phyloP scores from a whole-genome alignment of 2,113 vertebrate species.

The Sebastes fasciatus region DNA sequence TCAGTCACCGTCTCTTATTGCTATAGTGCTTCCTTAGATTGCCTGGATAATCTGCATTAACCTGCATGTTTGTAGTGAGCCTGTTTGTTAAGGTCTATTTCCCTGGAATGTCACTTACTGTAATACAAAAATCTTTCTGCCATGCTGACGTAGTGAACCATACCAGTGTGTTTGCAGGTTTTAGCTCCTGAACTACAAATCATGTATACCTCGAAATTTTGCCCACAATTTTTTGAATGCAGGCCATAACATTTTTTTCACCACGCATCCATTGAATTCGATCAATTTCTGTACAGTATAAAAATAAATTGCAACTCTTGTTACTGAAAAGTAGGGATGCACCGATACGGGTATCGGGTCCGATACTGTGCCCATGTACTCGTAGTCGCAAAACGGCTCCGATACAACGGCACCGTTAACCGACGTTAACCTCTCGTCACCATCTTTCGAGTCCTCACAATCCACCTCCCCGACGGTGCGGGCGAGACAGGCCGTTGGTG shows the following conservation, averaged over 20 bases:
- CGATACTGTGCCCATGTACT: no score
- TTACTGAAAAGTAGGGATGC: no score
- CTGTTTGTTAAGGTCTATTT: constrained; percentile 1
- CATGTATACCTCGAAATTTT: background rate
- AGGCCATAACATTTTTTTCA: background rate
- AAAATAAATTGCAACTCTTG: background rate
- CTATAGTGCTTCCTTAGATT: constrained; percentile 36
- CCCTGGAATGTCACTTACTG: background rate
- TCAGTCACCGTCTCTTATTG: constrained; percentile 12
- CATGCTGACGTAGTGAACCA: constrained; percentile 13
- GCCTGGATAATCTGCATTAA: constrained; percentile 33
- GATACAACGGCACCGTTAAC: no score
- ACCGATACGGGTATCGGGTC: no score
- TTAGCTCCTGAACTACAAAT: constrained; percentile 2
- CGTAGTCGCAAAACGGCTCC: background rate
- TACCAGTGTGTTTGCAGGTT: constrained; percentile 28
- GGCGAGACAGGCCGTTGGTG: no score
- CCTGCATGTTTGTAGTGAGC: constrained; percentile 70
- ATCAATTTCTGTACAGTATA: background rate
- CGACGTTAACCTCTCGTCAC: no score
- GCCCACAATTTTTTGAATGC: background rate
- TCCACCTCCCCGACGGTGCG: no score
- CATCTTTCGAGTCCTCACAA: no score
- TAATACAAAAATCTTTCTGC: background rate
- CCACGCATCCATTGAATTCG: background rate